Evolutionary conservation across 2,113 vertebrate genomes (phyloP).

Genomic region (Petromus typicus): DNA sequence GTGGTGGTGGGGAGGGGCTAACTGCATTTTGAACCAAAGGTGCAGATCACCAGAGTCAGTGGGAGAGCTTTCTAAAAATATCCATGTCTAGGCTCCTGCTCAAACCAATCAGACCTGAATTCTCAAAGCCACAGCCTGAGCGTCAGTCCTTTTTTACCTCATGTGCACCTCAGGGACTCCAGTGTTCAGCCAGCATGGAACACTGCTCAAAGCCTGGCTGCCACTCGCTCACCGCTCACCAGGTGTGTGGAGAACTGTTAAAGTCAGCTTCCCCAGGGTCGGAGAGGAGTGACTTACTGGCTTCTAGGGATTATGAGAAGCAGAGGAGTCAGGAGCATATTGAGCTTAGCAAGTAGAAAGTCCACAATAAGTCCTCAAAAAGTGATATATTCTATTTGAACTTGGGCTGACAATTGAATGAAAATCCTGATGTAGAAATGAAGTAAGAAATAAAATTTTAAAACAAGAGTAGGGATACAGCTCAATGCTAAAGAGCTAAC

Average conservation of each 20-base stretch:
- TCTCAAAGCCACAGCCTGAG: background rate
- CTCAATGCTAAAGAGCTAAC: background rate
- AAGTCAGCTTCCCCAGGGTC: background rate
- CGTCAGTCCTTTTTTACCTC: background rate
- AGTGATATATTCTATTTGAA: background rate
- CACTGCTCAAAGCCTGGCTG: background rate
- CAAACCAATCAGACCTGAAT: background rate
- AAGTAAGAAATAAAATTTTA: slow-evolving; percentile 18
- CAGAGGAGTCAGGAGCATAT: background rate
- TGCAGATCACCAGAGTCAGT: background rate
- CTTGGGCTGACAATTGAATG: background rate
- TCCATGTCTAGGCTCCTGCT: background rate
- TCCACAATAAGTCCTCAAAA: background rate
- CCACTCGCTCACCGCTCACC: background rate
- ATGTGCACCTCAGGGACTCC: background rate
- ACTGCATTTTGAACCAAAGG: background rate
- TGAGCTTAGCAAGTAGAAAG: background rate
- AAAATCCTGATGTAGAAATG: background rate
- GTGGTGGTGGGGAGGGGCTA: background rate
- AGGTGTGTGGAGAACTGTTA: background rate
- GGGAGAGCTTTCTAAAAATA: background rate
- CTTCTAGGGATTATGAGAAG: background rate
- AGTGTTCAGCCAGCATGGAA: background rate
- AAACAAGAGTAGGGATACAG: background rate
- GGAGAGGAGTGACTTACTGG: background rate